Evolutionary conservation across 2,113 vertebrate species (phyloP).

Genomic region (Daboia siamensis): DNA sequence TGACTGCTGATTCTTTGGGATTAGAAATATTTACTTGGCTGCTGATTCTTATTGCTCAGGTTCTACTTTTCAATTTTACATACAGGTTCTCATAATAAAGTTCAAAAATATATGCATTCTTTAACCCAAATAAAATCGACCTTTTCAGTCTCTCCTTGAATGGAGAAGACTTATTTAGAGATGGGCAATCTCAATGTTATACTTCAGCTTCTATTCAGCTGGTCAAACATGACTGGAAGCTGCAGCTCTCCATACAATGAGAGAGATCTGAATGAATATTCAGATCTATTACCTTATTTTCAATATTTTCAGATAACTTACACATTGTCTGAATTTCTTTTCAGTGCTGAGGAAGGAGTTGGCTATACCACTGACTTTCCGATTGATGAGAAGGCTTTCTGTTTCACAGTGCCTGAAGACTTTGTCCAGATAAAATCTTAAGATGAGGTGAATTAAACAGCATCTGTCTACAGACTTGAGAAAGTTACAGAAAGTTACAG

Average conservation of each 20-base stretch:
- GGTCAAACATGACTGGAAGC: not conserved
- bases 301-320: slow-evolving; percentile 51
- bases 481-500: not conserved
- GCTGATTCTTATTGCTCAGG: not conserved
- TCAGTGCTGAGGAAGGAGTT: slow-evolving; percentile 71
- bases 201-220: not conserved
- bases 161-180: not conserved
- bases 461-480: slow-evolving; percentile 76
- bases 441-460: slow-evolving; percentile 79
- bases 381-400: slow-evolving; percentile 32
- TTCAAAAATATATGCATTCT: not conserved
- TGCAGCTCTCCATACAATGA: not conserved
- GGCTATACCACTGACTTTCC: slow-evolving; percentile 72
- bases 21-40: not conserved
- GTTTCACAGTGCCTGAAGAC: slow-evolving; percentile 81
- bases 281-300: not conserved
- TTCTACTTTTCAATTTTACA: not conserved
- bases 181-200: not conserved
- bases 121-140: not conserved
- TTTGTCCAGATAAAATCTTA: slow-evolving; percentile 84
- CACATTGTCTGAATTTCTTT: slow-evolving; percentile 63
- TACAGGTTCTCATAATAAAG: not conserved
- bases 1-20: not conserved
- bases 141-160: not conserved
- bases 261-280: too few relatives aligned